Percentiles rank a stretch among this genome's conserved stretches.
phyloP scores from a whole-genome alignment of 2,797 vertebrate species.

The Acestrorhynchus altus region DNA sequence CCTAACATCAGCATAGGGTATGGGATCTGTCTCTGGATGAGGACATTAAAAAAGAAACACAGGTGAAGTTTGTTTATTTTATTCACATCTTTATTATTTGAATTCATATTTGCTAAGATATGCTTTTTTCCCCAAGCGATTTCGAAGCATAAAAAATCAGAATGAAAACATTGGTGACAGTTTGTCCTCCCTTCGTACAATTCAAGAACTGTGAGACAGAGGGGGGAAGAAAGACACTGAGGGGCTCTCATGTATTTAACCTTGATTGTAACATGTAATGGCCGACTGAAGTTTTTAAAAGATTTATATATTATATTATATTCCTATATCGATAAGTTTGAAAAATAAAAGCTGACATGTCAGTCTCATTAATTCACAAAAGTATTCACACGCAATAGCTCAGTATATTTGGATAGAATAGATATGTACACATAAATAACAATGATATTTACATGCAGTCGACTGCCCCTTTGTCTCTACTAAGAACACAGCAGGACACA shows the following conservation, averaged over 20 bases:
- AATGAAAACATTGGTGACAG: slow-evolving; percentile 53
- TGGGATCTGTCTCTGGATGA: no score
- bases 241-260: slow-evolving; percentile 52
- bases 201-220: slow-evolving; percentile 55
- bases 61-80: slow-evolving; percentile 23
- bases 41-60: not conserved
- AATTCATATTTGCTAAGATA: slow-evolving; percentile 64
- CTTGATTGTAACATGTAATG: slow-evolving; percentile 59
- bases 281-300: slow-evolving; percentile 58
- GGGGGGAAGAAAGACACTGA: slow-evolving; percentile 48
- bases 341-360: slow-evolving; percentile 73
- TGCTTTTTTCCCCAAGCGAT: slow-evolving; percentile 62
- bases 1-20: no score
- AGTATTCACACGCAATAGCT: slow-evolving; percentile 72
- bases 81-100: slow-evolving; percentile 67
- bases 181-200: slow-evolving; percentile 58
- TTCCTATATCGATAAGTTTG: slow-evolving; percentile 66
- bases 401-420: slow-evolving; percentile 69
- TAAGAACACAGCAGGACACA: slow-evolving; percentile 68
- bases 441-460: slow-evolving; percentile 72
- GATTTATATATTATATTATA: slow-evolving; percentile 68
- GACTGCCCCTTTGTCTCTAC: slow-evolving; percentile 66
- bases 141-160: slow-evolving; percentile 63
- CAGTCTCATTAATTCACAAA: slow-evolving; percentile 69
- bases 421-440: slow-evolving; percentile 70